Evolutionary conservation across 2,113 vertebrate genomes (phyloP), one percentile per base, ranked within the genome.

Genomic region (Hypanus sabinus): DNA sequence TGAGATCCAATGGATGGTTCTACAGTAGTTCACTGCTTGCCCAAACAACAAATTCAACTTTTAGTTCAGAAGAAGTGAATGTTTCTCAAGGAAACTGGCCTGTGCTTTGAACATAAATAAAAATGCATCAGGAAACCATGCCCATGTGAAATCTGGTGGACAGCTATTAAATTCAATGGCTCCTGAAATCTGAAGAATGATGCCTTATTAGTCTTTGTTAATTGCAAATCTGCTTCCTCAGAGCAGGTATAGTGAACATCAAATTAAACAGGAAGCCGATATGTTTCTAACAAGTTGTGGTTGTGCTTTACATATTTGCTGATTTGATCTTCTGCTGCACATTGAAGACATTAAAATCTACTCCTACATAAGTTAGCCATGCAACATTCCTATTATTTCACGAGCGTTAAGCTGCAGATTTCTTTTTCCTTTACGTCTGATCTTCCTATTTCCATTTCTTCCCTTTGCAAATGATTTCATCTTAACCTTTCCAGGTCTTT

Each of bases 41-140:
- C 76, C 30, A 62, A 88, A n/a, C 16, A 4, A 73, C 16, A 73
- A 71, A 71, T 62, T 60, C 14, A 88, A 65, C 27, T 90, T 90
- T 90, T 36, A 16, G 2, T 90, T 36, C 6, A 3, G 7, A 68
- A 30, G 60, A 33, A 65, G 16, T 65, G 30, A 7, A 33, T 1
- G 14, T n/a, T 90, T 68, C 85, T n/a, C 16, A 62, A 65, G 30
- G 12, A 65, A 65, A 30, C 60, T 65, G 30, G 33, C 60, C 9
- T 88, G 65, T 90, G n/a, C 30, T 68, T 90, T 90, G 60, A 62
- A 65, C 30, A 90, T 22, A 18, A 90, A 90, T 57, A 90, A 68
- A 73, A 73, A 24, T 11, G 6, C 14, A 87, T 62, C 27, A 90
- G 85, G n/a, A 65, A 36, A 65, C 16, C 12, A 27, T n/a, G 30